Percentiles rank a stretch among this genome's conserved stretches.
These are phyloP conservation scores for Diplodus puntazzo DNA, from an alignment of 2,797 vertebrate genomes.

Conservation along the genomic window DNA sequence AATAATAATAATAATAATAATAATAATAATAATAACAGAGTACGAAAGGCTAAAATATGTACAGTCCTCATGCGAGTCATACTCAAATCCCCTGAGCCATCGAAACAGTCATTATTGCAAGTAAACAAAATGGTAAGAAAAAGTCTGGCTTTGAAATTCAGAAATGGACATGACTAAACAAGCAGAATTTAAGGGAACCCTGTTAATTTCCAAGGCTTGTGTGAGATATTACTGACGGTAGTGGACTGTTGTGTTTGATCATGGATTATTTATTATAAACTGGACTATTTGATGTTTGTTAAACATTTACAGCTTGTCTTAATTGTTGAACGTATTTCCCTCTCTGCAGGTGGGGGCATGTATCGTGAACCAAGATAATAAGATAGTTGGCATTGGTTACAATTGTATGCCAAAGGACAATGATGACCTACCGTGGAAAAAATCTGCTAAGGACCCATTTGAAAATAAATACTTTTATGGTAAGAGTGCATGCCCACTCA, in stretches of 20 bases:
- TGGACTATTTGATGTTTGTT: neutral
- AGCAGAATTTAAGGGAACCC: too few species aligned
- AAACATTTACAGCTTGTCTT: neutral
- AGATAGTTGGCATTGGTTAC: constrained; percentile 97
- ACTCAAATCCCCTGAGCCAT: too few species aligned
- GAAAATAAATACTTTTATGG: constrained; percentile 93
- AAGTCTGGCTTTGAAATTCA: too few species aligned
- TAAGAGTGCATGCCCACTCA: constrained; percentile 16
- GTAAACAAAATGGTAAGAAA: too few species aligned
- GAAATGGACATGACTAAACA: too few species aligned
- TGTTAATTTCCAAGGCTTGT: too few species aligned
- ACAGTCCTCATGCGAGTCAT: too few species aligned
- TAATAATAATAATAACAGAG: too few species aligned
- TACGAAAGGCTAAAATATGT: too few species aligned
- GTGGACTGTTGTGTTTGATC: neutral
- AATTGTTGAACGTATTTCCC: neutral
- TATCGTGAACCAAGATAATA: constrained; percentile 95
- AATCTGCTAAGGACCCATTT: constrained; percentile 85
- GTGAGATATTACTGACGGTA: neutral
- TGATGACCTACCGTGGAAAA: constrained; percentile 93
- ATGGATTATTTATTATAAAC: neutral
- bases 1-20: too few species aligned
- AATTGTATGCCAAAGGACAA: constrained; percentile 97
- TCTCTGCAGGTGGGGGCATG: constrained; percentile 92
- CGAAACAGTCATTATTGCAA: too few species aligned